Percentiles rank a stretch among this genome's conserved stretches.
phyloP scores from a whole-genome alignment of 2,888 invertebrate species.

The Microctonus brassicae region DNA sequence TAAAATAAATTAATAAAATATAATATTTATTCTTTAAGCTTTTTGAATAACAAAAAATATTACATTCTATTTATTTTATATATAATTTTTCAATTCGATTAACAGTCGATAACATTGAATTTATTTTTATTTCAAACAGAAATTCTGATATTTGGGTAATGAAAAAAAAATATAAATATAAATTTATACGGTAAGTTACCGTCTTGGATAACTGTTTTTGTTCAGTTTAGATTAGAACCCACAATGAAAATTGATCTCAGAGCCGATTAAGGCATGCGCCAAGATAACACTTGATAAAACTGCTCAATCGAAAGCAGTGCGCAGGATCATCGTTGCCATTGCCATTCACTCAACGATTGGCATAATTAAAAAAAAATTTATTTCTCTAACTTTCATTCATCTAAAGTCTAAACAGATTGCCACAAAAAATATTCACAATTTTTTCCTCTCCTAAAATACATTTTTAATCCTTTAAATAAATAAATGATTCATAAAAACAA shows the following conservation, averaged over 20 bases:
- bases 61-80: too few species aligned
- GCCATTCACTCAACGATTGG: neutral
- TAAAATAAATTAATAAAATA: too few species aligned
- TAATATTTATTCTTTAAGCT: too few species aligned
- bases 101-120: neutral
- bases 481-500: neutral
- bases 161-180: neutral
- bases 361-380: neutral
- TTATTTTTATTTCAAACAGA: neutral
- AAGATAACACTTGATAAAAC: conserved; percentile 38
- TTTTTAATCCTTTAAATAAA: neutral
- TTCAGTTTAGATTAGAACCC: neutral
- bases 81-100: neutral
- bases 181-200: neutral
- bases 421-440: neutral
- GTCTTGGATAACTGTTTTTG: neutral
- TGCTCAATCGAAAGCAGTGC: conserved; percentile 55
- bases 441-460: too few species aligned
- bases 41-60: too few species aligned
- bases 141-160: neutral
- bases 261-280: conserved; percentile 40
- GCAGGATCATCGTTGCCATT: conserved; percentile 41
- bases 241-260: neutral
- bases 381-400: conserved; percentile 20
- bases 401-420: neutral